Base-by-base conservation (phyloP, 2,797 vertebrate species). In the Valencia hispanica region DNA sequence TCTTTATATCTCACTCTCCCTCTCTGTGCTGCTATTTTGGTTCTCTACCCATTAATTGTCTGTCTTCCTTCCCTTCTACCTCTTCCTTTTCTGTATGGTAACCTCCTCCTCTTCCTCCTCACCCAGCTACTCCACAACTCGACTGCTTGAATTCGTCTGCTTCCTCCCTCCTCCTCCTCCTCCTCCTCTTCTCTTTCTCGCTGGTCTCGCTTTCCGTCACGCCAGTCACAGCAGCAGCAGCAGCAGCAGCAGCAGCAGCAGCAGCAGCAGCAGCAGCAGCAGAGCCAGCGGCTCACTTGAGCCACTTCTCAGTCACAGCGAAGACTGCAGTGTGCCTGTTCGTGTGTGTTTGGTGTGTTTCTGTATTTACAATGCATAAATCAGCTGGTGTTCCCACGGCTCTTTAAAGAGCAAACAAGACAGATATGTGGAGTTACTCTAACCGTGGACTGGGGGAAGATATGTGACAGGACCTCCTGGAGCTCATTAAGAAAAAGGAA, bases 11-110 rank as follows among this genome's bases (percentile, higher is more conserved):
- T 81, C 73, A 50, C 78, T 68, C 80, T 51, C 72, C 55, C 72
- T 85, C 72, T 79, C 61, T 81, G 45, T 83, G 81, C 73, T 75
- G 84, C 82, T 88, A 77, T 92, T 70, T 90, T 83, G 77, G 79
- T 86, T 88, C 74, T 86, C 41, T 72, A 70, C 77, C 79, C 79
- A 85, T 87, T 91, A 88, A 90, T 91, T 89, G 90, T 88, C 86
- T 84, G 73, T 80, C 90, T 94, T 92, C 90, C 92, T 90, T 91
- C 89, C 86, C 88, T 84, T 90, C 77, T 68, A 79, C 87, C 81
- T 90, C 88, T 89, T 89, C 91, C 87, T 88, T 85, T 87, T 88
- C 80, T 88, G 77, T 84, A 84, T 81, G 84, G 79, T 82, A 80
- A 75, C 73, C 61, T 79, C 82, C 82, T 76, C 86, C 83, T 71